phyloP scores from a whole-genome alignment of 1,140 invertebrate genomes.

The Octopus sinensis region DNA sequence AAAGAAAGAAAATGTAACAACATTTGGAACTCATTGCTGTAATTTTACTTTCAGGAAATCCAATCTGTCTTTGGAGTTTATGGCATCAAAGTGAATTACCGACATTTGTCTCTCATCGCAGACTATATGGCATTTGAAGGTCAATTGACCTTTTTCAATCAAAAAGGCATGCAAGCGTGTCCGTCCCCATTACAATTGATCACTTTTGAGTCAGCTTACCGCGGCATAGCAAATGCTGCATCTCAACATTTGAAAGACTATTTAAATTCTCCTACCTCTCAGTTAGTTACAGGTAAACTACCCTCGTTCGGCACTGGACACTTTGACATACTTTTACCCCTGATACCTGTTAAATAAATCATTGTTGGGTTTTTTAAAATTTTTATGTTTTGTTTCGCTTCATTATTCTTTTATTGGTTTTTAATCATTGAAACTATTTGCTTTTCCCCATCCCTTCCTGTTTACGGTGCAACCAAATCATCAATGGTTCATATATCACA shows the following conservation, averaged over 20 bases:
- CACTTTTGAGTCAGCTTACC: slow-evolving; percentile 91
- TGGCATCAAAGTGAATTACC: slow-evolving; percentile 88
- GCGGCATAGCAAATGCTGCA: slow-evolving; percentile 81
- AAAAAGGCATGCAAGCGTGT: slow-evolving; percentile 82
- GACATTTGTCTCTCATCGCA: slow-evolving; percentile 88
- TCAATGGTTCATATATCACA: too few species aligned
- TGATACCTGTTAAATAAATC: slow-evolving; percentile 17
- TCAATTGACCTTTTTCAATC: slow-evolving; percentile 81
- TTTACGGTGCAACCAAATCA: too few species aligned
- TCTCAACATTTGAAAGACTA: slow-evolving; percentile 69
- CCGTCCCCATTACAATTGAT: slow-evolving; percentile 95
- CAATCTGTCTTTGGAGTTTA: slow-evolving; percentile 92
- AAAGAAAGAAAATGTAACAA: background rate
- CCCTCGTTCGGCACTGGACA: slow-evolving; percentile 80
- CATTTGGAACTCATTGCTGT: background rate
- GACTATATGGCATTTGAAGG: slow-evolving; percentile 99
- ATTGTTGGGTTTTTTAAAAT: background rate
- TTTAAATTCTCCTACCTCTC: slow-evolving; percentile 81
- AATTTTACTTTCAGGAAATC: slow-evolving; percentile 68
- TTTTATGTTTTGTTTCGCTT: background rate
- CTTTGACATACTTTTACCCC: slow-evolving; percentile 64
- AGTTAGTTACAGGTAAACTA: slow-evolving; percentile 81
- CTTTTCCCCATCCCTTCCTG: too few species aligned
- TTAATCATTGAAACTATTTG: background rate
- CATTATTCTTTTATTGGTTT: background rate